Percentiles rank a stretch among this genome's conserved stretches.
Conservation (phyloP, 2,113 vertebrate species). For the Natator depressus region DNA sequence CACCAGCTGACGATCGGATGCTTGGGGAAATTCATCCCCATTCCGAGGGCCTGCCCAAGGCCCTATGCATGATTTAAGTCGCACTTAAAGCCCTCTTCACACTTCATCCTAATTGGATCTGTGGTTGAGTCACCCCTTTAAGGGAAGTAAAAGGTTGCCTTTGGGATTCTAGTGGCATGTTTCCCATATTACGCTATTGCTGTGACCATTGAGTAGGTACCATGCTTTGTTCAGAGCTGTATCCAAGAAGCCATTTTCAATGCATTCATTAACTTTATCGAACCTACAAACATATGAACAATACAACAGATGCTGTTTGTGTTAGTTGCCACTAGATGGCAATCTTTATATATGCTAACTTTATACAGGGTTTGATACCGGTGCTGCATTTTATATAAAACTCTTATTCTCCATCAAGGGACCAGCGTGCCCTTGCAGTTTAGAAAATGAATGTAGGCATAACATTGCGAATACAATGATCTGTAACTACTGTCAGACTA, state of each 20-base stretch:
- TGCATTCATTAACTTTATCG: slow-evolving; percentile 28
- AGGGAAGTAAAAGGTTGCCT: neutral
- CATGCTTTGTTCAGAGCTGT: neutral
- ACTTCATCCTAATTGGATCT: neutral
- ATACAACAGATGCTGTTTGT: slow-evolving; percentile 26
- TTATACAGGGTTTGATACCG: slow-evolving; percentile 43
- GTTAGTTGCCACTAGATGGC: slow-evolving; percentile 68
- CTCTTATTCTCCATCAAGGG: neutral
- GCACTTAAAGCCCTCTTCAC: neutral
- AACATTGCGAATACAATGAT: neutral
- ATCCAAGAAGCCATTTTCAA: neutral
- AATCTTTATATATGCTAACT: slow-evolving; percentile 68
- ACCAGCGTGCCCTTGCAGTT: neutral
- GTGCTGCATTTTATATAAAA: neutral
- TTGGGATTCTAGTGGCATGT: neutral
- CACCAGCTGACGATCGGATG: neutral
- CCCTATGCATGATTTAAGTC: rapidly evolving
- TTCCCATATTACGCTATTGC: neutral
- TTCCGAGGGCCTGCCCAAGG: neutral
- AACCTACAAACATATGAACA: neutral
- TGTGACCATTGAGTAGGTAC: neutral
- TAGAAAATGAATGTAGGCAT: neutral
- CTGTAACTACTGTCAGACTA: neutral
- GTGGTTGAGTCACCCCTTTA: neutral
- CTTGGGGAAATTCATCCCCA: neutral